Evolutionary conservation across 23 tunicate species (phyloP).

Genomic region (Diplosoma virens): DNA sequence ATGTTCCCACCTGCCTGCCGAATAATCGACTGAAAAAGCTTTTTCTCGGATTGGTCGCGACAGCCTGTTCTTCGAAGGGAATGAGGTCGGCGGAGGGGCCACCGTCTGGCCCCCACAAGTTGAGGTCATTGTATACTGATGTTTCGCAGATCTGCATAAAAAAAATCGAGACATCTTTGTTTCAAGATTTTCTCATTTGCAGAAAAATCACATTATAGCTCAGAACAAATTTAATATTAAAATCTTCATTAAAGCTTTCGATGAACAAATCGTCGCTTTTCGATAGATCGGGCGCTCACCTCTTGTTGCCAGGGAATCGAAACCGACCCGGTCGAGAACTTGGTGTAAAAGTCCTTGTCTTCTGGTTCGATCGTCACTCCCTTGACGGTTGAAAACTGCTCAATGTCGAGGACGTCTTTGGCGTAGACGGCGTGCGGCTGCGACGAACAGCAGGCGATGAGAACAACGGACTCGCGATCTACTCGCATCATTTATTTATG

Average conservation of each 20-base stretch:
- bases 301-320: slow-evolving; percentile 96
- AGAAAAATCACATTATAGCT: too few species aligned
- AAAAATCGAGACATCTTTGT: neutral
- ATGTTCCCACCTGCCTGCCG: slow-evolving; percentile 70
- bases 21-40: slow-evolving; percentile 86
- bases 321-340: slow-evolving; percentile 93
- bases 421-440: slow-evolving; percentile 98
- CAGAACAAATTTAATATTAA: too few species aligned
- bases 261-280: too few species aligned
- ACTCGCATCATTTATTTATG: too few species aligned
- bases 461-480: too few species aligned
- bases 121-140: slow-evolving; percentile 76
- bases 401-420: slow-evolving; percentile 96
- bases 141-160: slow-evolving; percentile 82
- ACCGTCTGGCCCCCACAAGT: slow-evolving; percentile 70
- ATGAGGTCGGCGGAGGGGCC: slow-evolving; percentile 87
- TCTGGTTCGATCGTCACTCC: slow-evolving; percentile 89
- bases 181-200: too few species aligned
- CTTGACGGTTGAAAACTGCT: slow-evolving; percentile 96
- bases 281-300: too few species aligned
- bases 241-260: too few species aligned
- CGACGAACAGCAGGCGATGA: neutral
- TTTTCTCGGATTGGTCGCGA: slow-evolving; percentile 66
- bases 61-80: slow-evolving; percentile 74
- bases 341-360: slow-evolving; percentile 84